A percentile compares a stretch with the other conserved stretches of the same genome.
Conservation (phyloP, 2,888 invertebrate genomes). For the Euplexia lucipara region DNA sequence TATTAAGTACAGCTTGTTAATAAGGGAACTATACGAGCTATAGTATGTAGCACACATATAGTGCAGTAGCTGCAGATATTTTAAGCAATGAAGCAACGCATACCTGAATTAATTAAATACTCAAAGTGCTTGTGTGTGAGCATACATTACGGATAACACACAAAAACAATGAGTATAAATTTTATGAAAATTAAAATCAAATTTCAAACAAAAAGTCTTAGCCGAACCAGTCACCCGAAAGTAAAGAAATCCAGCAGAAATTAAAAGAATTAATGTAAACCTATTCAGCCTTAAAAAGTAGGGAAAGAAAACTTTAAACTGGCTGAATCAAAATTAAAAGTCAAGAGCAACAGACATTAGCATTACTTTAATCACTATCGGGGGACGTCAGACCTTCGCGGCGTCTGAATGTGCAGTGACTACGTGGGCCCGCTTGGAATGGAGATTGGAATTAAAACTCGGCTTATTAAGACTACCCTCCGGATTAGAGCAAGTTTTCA, state of each 20-base stretch:
- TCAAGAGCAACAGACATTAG: conserved; percentile 77
- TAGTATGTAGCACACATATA: no score
- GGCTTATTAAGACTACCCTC: conserved; percentile 78
- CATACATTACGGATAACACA: no score
- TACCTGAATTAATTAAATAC: conserved; percentile 30
- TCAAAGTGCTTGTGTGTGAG: not conserved
- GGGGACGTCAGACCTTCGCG: conserved; percentile 75
- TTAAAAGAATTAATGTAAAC: conserved; percentile 45
- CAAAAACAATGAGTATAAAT: no score
- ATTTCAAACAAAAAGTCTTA: not conserved
- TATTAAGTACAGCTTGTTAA: conserved; percentile 57
- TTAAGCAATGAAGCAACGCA: conserved; percentile 19
- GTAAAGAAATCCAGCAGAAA: conserved; percentile 1
- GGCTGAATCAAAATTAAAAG: conserved; percentile 75
- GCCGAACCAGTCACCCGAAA: conserved; percentile 1
- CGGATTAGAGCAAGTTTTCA: conserved; percentile 78
- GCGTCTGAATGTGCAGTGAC: conserved; percentile 80
- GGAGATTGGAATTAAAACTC: conserved; percentile 85
- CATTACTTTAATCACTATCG: conserved; percentile 83
- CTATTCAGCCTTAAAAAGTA: conserved; percentile 46
- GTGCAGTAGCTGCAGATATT: conserved; percentile 4
- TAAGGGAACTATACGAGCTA: conserved; percentile 7
- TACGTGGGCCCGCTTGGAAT: conserved; percentile 75
- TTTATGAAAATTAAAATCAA: not conserved
- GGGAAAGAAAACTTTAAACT: conserved; percentile 59